These are phyloP conservation scores for Asobara japonica DNA, from an alignment of 1,140 invertebrate genomes.

Conservation along the genomic window DNA sequence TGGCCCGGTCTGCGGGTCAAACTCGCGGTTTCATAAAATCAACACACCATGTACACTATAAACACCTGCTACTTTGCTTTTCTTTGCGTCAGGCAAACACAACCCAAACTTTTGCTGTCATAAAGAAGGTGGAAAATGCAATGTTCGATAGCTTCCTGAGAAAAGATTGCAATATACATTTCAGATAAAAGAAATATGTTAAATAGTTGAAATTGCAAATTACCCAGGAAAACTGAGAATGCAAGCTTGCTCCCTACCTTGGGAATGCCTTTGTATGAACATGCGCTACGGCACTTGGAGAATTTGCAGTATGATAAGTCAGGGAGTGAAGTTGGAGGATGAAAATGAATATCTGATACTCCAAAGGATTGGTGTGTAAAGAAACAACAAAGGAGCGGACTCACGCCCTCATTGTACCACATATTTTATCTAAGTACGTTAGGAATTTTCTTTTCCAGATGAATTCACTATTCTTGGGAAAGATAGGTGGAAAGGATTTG, in stretches of 20 bases:
- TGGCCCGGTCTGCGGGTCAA: no score
- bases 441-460: neutral
- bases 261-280: slow-evolving; percentile 6
- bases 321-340: neutral
- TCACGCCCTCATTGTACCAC: neutral
- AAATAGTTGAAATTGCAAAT: slow-evolving; percentile 1
- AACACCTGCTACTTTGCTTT: no score
- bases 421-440: neutral
- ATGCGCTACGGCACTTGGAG: slow-evolving; percentile 13
- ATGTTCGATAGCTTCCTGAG: neutral
- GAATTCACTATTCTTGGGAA: no score
- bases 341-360: slow-evolving; percentile 2
- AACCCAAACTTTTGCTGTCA: neutral
- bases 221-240: neutral
- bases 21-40: no score
- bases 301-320: slow-evolving; percentile 4
- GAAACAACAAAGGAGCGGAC: slow-evolving; percentile 6
- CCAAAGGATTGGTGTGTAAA: neutral
- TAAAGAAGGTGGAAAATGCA: neutral
- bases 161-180: neutral
- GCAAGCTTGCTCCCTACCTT: neutral
- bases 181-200: neutral
- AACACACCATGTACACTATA: no score
- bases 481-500: no score
- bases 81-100: no score